Percentiles rank a stretch among this genome's conserved stretches.
Evolutionary conservation across 1,140 invertebrate species (phyloP).

Genomic region (Micrasema minimum): DNA sequence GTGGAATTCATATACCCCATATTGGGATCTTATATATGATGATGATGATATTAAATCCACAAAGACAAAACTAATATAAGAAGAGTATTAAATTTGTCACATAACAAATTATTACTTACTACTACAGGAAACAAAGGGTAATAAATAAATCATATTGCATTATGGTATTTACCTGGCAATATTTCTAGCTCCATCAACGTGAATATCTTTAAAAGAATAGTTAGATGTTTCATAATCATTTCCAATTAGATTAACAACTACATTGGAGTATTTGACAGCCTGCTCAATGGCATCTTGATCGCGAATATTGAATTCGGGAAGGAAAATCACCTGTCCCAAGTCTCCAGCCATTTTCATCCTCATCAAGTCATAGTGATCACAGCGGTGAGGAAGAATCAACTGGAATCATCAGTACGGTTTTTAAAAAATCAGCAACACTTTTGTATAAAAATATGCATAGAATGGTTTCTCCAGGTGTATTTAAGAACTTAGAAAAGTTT

Average conservation of each 20-base stretch:
- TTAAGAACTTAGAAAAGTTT: slow-evolving; percentile 1
- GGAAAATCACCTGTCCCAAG: slow-evolving; percentile 94
- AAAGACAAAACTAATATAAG: too few relatives aligned
- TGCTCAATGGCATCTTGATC: slow-evolving; percentile 92
- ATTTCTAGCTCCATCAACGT: slow-evolving; percentile 78
- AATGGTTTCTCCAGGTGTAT: not conserved
- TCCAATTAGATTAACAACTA: slow-evolving; percentile 96
- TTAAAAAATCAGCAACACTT: not conserved
- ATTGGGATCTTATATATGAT: too few relatives aligned
- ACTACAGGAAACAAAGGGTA: too few relatives aligned
- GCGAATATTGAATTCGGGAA: slow-evolving; percentile 80
- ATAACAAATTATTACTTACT: too few relatives aligned
- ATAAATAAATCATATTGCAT: too few relatives aligned
- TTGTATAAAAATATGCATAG: not conserved
- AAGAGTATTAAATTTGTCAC: too few relatives aligned
- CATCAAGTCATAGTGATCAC: slow-evolving; percentile 82
- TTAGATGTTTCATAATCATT: slow-evolving; percentile 92
- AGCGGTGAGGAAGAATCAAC: slow-evolving; percentile 92
- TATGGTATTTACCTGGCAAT: slow-evolving; percentile 74
- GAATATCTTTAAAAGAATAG: slow-evolving; percentile 84
- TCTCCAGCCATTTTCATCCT: slow-evolving; percentile 89
- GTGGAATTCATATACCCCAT: too few relatives aligned
- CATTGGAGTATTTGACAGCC: slow-evolving; percentile 94
- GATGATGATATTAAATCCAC: too few relatives aligned
- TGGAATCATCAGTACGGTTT: slow-evolving; percentile 64